phyloP scores from a whole-genome alignment of 2,888 invertebrate species.

The Dolomedes plantarius region DNA sequence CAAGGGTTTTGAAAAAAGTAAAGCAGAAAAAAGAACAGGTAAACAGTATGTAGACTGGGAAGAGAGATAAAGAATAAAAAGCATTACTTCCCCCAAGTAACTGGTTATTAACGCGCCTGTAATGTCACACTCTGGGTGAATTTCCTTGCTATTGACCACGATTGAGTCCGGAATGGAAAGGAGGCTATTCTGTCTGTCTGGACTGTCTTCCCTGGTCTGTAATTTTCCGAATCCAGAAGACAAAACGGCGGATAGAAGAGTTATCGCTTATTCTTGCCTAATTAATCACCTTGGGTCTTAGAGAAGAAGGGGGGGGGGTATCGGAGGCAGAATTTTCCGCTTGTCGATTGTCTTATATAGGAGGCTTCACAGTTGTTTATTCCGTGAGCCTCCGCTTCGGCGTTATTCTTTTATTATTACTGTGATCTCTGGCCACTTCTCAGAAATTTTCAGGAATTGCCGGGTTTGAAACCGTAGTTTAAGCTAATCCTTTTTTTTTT shows the following conservation, averaged over 20 bases:
- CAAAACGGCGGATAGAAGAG: slow-evolving; percentile 27
- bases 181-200: background rate
- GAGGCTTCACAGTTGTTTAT: no score
- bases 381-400: background rate
- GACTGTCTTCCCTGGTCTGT: slow-evolving; percentile 11
- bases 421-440: background rate
- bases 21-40: background rate
- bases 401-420: background rate
- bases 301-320: background rate
- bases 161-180: background rate
- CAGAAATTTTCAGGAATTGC: background rate
- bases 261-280: slow-evolving; percentile 32
- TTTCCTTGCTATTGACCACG: slow-evolving; percentile 9
- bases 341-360: background rate
- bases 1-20: no score
- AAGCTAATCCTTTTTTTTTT: background rate
- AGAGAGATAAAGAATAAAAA: slow-evolving; percentile 7
- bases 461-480: background rate
- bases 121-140: slow-evolving; percentile 33
- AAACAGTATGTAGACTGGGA: background rate
- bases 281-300: slow-evolving; percentile 41
- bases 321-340: background rate
- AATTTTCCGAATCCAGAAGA: slow-evolving; percentile 45
- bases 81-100: slow-evolving; percentile 29
- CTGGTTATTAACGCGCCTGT: slow-evolving; percentile 53